Evolutionary conservation across 2,888 invertebrate species (phyloP).

Genomic region (Lapara coniferarum): DNA sequence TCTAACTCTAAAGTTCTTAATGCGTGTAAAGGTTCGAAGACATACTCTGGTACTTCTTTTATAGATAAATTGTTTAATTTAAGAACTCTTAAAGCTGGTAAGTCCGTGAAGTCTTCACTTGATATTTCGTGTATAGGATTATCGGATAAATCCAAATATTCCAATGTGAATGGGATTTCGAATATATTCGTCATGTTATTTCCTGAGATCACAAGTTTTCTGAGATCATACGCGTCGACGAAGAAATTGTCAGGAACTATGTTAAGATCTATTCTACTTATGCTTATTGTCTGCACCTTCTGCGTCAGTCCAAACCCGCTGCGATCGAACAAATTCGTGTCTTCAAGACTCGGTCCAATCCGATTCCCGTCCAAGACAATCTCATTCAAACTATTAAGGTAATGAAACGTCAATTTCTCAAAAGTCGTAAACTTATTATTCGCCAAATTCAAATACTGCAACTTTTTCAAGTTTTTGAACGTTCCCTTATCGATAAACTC

Average conservation of each 20-base stretch:
- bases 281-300: conserved; percentile 61
- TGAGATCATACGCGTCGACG: conserved; percentile 71
- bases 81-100: conserved; percentile 79
- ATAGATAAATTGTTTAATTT: conserved; percentile 84
- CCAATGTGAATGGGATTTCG: conserved; percentile 80
- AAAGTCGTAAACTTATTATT: conserved; percentile 71
- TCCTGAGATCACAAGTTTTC: conserved; percentile 72
- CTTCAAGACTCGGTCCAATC: conserved; percentile 61
- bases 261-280: conserved; percentile 60
- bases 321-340: conserved; percentile 65
- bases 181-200: conserved; percentile 83
- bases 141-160: conserved; percentile 85
- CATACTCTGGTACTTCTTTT: conserved; percentile 77
- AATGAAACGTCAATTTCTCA: conserved; percentile 66
- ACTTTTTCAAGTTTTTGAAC: conserved; percentile 63
- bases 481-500: conserved; percentile 62
- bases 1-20: conserved; percentile 80
- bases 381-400: conserved; percentile 63
- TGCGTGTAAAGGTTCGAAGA: conserved; percentile 80
- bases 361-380: conserved; percentile 73
- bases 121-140: conserved; percentile 80
- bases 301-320: conserved; percentile 66
- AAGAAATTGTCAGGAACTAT: conserved; percentile 70
- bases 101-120: conserved; percentile 73
- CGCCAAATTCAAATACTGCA: conserved; percentile 72